These are phyloP conservation scores for Stictocephala bisonia DNA, from an alignment of 2,888 invertebrate genomes.

Conservation along the genomic window DNA sequence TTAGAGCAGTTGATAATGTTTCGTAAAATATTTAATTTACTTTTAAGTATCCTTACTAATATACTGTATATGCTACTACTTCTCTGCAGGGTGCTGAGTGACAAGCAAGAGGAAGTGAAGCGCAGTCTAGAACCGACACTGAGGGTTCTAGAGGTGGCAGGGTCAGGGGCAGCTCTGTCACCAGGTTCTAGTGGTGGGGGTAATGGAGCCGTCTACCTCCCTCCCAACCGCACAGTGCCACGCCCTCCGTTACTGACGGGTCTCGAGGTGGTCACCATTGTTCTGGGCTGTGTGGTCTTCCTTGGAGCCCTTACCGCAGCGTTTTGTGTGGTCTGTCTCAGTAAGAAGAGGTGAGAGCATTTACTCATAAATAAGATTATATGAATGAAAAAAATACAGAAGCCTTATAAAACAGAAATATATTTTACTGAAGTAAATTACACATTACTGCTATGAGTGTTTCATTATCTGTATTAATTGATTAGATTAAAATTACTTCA, in stretches of 20 bases:
- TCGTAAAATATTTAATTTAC: too few species aligned
- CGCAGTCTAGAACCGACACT: constrained; percentile 75
- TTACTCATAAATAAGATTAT: background rate
- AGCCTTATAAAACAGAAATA: background rate
- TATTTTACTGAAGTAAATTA: too few species aligned
- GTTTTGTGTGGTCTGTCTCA: constrained; percentile 72
- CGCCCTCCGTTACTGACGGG: constrained; percentile 69
- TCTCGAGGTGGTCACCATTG: constrained; percentile 83
- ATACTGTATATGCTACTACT: too few species aligned
- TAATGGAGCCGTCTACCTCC: constrained; percentile 4
- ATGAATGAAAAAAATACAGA: background rate
- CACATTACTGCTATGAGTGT: too few species aligned
- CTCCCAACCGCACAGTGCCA: constrained; percentile 61
- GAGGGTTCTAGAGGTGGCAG: constrained; percentile 70
- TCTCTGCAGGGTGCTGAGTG: constrained; percentile 75
- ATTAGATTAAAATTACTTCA: too few species aligned
- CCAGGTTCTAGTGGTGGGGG: too few species aligned
- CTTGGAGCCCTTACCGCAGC: constrained; percentile 84
- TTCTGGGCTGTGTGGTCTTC: constrained; percentile 83
- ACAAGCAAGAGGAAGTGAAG: constrained; percentile 71
- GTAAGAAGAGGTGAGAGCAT: constrained; percentile 57
- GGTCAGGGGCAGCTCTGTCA: constrained; percentile 41
- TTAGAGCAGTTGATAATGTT: too few species aligned
- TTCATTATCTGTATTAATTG: too few species aligned
- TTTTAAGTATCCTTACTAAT: too few species aligned